phyloP scores from a whole-genome alignment of 2,113 vertebrate species.

The Petaurus breviceps region DNA sequence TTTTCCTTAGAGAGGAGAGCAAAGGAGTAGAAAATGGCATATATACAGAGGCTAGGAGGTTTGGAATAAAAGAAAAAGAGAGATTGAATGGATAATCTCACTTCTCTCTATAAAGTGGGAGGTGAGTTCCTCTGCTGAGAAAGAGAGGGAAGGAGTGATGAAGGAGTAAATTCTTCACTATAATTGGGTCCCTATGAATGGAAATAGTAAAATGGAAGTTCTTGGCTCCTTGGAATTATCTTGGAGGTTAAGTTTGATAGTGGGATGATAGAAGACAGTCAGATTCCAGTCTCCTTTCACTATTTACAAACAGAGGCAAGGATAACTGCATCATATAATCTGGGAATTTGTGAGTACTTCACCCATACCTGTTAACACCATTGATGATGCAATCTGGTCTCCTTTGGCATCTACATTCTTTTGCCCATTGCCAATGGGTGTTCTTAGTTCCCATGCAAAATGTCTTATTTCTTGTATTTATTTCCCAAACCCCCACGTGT shows the following conservation, averaged over 20 bases:
- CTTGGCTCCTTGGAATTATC: neutral
- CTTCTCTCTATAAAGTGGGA: neutral
- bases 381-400: neutral
- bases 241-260: neutral
- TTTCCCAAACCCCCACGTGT: neutral
- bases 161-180: neutral
- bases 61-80: neutral
- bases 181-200: neutral
- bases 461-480: neutral
- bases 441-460: neutral
- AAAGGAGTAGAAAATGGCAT: neutral
- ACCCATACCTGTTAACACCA: neutral
- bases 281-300: neutral
- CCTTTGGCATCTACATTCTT: neutral
- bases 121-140: neutral
- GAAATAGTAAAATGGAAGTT: neutral
- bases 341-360: neutral
- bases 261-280: neutral
- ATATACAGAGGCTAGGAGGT: neutral
- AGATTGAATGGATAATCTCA: neutral
- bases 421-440: neutral
- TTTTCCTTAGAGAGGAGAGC: neutral
- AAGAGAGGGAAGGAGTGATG: neutral
- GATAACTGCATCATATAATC: neutral
- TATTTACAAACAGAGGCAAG: neutral